Evolutionary conservation across 2,113 vertebrate genomes (phyloP), one percentile per base, ranked within the genome.

Genomic region (Copsychus sechellarum): DNA sequence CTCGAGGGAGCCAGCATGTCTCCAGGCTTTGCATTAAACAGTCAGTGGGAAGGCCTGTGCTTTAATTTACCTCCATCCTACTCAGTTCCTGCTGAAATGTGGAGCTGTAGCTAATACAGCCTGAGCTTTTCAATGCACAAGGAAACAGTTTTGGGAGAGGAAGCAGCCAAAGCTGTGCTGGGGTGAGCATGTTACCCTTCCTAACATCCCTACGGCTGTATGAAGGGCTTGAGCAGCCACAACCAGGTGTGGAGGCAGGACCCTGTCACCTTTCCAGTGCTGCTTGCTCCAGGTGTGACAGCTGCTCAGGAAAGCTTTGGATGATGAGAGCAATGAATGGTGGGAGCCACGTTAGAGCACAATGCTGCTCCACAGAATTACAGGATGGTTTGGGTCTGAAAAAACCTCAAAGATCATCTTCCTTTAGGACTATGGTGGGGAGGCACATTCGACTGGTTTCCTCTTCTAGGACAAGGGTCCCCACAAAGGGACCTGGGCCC

Each of bases 21-120:
- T 93, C 93, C 84, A 64, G 91, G 71, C 77, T 86, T 86, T 94
- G 88, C 48, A 86, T 92, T 94, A 87, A 92, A 56, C 76, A 95
- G 93, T 34, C 82, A 90, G 94, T 69, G 72, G 92, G 92, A 89
- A 95, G 61, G 81, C 34, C 45, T 42, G 9, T 65, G 79, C 82
- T 93, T 88, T 90, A 83, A 93, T 95, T 90, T 81, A 88, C 92
- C 66, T 67, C 81, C 77, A 65, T 82, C 79, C 92, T 45, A n/a
- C 45, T 42, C 62, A 42, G 83, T 84, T 85, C 15, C 65, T 70
- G 69, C 45, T 65, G 40, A 58, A 86, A 40, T 13, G 72, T 92
- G 31, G 38, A 65, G 53, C 50, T 78, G 43, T 6, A 67, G 57
- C 53, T 84, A 47, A 77, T 20, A 17, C 0, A 1, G 53, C 58